Evolutionary conservation across 2,888 invertebrate species (phyloP).

Genomic region (Onchidella celtica): DNA sequence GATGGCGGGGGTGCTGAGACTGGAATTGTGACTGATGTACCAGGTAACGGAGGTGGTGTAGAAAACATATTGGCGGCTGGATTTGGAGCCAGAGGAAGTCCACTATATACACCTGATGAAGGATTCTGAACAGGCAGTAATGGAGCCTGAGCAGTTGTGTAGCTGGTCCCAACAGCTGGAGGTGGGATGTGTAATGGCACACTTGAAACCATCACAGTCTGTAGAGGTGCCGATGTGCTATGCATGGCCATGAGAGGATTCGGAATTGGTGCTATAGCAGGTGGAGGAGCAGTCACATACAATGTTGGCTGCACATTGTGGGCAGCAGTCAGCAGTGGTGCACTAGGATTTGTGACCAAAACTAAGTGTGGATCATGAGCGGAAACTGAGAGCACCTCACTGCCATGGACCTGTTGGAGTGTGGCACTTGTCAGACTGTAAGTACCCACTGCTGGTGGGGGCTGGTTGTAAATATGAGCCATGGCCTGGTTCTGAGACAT

Average conservation of each 20-base stretch:
- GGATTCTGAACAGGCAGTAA: slow-evolving; percentile 21
- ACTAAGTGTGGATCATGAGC: slow-evolving; percentile 28
- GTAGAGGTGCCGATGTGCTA: slow-evolving; percentile 4
- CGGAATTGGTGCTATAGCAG: neutral
- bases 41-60: slow-evolving; percentile 8
- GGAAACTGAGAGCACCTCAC: slow-evolving; percentile 7
- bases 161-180: slow-evolving; percentile 21
- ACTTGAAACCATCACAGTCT: slow-evolving; percentile 32
- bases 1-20: neutral
- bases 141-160: neutral
- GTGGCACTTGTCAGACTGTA: neutral
- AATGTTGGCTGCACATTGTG: slow-evolving; percentile 23
- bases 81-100: slow-evolving; percentile 25
- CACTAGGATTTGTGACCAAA: slow-evolving; percentile 20
- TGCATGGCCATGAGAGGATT: slow-evolving; percentile 21
- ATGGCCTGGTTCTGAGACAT: neutral
- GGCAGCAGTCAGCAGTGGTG: slow-evolving; percentile 10
- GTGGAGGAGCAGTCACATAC: slow-evolving; percentile 22
- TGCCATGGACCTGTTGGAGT: neutral
- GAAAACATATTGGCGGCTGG: slow-evolving; percentile 18
- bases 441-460: slow-evolving; percentile 20
- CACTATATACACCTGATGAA: slow-evolving; percentile 20
- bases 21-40: slow-evolving; percentile 25
- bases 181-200: slow-evolving; percentile 29
- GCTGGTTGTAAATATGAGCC: slow-evolving; percentile 24